Percentiles rank a stretch among this genome's conserved stretches.
Evolutionary conservation across 2,113 vertebrate species (phyloP).

Genomic region (Turnix velox): DNA sequence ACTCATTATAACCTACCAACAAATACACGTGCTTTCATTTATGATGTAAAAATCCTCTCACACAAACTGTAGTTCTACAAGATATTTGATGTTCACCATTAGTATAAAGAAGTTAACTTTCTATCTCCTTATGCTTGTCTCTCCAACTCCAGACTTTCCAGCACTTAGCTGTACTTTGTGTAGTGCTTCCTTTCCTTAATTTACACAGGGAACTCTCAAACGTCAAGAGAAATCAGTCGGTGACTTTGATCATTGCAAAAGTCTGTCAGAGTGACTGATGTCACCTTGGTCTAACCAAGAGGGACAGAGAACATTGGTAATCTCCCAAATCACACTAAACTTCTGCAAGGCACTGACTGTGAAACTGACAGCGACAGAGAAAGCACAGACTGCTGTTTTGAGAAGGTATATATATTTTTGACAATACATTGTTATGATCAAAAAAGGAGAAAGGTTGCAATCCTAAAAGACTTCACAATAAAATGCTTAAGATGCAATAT

Average conservation of each 20-base stretch:
- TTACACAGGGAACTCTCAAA: neutral
- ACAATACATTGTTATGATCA: too few species aligned
- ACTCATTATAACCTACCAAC: neutral
- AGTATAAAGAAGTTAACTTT: neutral
- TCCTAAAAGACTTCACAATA: neutral
- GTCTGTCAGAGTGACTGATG: rapidly evolving
- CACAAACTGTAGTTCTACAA: neutral
- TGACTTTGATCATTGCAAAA: neutral
- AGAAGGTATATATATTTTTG: neutral
- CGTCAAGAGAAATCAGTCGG: neutral
- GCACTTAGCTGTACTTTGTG: neutral
- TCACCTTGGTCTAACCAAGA: neutral
- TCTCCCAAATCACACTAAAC: neutral
- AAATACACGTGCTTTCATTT: neutral
- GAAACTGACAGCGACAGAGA: neutral
- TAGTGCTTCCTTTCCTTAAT: neutral
- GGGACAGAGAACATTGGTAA: neutral
- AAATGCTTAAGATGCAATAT: neutral
- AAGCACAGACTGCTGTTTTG: rapidly evolving
- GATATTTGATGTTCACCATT: neutral
- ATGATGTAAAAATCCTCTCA: neutral
- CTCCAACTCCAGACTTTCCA: neutral
- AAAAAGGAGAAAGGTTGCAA: neutral
- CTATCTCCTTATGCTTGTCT: neutral
- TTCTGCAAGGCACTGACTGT: neutral